Base-by-base conservation (phyloP, 2,888 invertebrate genomes). In the Dynastes hyllus region DNA sequence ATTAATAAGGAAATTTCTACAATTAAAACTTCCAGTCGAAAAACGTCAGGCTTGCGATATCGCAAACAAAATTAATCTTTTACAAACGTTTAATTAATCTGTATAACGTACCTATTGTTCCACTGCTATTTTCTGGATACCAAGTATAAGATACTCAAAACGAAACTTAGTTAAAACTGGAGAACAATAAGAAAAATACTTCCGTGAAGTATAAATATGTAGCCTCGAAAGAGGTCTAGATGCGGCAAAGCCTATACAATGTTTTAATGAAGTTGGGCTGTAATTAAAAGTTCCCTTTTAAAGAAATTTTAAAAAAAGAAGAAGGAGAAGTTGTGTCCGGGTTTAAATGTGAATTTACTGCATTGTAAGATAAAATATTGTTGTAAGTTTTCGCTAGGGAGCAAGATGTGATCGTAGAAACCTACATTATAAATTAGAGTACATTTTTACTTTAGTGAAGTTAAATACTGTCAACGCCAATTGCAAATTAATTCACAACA, bases 21-120 rank as follows among this genome's bases (percentile, higher is more conserved):
- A 75, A 63, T 75, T 75, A 75, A 75, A 75, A 61, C 63, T 75
- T 75, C 45, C 27, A 40, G 45, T 29, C 61, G 27, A 32, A 71
- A 71, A 55, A 37, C 73, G 58, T 40, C 40, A 32, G 40, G 27
- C 22, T 16, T 40, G 11, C 22, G 55, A 58, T 58, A 73, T 73
- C 32, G 58, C 73, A 73, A 67, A 50, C 50, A 50, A 67, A 67
- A 67, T 67, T 67, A 67, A 67, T 67, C 50, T n/a, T 50, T 67
- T 11, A 67, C 67, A 50, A 67, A 67, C 67, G 16, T 67, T 67
- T 67, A 67, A 67, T 67, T 67, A 67, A 67, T 29, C 45, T 16
- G 2, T 8, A 9, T 67, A 67, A 45, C 40, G 2, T 22, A 27
- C 16, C 66, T 37, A 45, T 66, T 66, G 45, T 66, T 66, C 9